Evolutionary conservation across 1,140 invertebrate species (phyloP).

Genomic region (Brachionus rubens): DNA sequence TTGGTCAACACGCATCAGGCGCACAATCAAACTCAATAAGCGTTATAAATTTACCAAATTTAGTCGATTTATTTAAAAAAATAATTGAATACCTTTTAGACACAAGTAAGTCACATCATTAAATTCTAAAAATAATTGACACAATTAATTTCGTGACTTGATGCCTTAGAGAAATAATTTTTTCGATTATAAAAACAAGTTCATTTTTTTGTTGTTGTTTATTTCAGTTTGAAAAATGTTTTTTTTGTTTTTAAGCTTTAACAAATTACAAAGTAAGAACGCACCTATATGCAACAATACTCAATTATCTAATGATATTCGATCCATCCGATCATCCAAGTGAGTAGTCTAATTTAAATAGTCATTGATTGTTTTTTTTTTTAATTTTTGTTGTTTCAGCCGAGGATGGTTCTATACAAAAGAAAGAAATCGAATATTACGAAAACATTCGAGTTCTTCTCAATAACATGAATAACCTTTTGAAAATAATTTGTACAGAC

Average conservation of each 20-base stretch:
- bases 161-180: too few relatives aligned
- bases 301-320: constrained; percentile 21
- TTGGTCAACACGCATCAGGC: constrained; percentile 1
- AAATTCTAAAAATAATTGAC: background rate
- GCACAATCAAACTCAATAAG: background rate
- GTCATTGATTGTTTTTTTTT: background rate
- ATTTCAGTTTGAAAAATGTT: background rate
- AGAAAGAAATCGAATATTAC: constrained; percentile 12
- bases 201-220: too few relatives aligned
- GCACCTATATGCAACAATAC: constrained; percentile 22
- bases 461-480: constrained; percentile 15
- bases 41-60: constrained; percentile 12
- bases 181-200: too few relatives aligned
- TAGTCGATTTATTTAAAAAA: constrained; percentile 35
- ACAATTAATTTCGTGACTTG: too few relatives aligned
- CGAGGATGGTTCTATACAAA: background rate
- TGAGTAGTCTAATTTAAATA: background rate
- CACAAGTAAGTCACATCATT: background rate
- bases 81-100: constrained; percentile 8
- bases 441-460: background rate
- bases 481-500: constrained; percentile 8
- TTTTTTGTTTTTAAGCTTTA: constrained; percentile 1
- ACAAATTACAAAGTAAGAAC: constrained; percentile 42
- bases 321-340: background rate
- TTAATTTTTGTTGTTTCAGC: too few relatives aligned